A percentile compares a stretch with the other conserved stretches of the same genome.
phyloP scores from a whole-genome alignment of 1,140 invertebrate species.

The Bilobella aurantiaca region DNA sequence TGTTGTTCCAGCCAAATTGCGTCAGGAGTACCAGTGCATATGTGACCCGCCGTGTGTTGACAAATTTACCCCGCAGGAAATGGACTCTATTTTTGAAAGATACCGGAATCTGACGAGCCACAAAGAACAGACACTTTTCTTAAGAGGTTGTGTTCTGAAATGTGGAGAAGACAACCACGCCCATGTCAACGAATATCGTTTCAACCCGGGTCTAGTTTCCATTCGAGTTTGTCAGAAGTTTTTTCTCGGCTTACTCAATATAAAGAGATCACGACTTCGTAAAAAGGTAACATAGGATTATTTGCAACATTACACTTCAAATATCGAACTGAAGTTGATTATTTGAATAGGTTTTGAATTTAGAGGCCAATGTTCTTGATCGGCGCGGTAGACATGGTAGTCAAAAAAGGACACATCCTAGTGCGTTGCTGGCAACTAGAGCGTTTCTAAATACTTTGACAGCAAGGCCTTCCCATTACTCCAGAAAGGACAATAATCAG shows the following conservation, averaged over 20 bases:
- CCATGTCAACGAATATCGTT: neutral
- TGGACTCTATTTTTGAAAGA: neutral
- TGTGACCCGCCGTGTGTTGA: neutral
- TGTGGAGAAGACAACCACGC: neutral
- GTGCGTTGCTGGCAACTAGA: too few relatives aligned
- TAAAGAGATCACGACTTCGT: neutral
- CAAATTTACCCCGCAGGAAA: neutral
- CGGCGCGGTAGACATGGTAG: too few relatives aligned
- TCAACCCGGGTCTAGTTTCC: neutral
- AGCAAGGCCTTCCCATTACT: too few relatives aligned
- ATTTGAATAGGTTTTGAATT: too few relatives aligned
- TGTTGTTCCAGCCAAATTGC: neutral
- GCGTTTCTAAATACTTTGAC: too few relatives aligned
- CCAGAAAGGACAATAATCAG: too few relatives aligned
- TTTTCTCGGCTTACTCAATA: neutral
- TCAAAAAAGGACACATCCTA: too few relatives aligned
- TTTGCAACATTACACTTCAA: neutral
- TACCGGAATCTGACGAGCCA: neutral
- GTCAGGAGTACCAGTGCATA: neutral
- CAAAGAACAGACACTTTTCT: neutral
- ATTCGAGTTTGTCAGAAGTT: conserved; percentile 4
- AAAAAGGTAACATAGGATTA: neutral
- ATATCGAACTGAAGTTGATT: too few relatives aligned
- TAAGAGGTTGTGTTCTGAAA: neutral
- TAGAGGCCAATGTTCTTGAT: too few relatives aligned